Conservation (phyloP, 2,113 vertebrate species). For the Dissostichus mawsoni region DNA sequence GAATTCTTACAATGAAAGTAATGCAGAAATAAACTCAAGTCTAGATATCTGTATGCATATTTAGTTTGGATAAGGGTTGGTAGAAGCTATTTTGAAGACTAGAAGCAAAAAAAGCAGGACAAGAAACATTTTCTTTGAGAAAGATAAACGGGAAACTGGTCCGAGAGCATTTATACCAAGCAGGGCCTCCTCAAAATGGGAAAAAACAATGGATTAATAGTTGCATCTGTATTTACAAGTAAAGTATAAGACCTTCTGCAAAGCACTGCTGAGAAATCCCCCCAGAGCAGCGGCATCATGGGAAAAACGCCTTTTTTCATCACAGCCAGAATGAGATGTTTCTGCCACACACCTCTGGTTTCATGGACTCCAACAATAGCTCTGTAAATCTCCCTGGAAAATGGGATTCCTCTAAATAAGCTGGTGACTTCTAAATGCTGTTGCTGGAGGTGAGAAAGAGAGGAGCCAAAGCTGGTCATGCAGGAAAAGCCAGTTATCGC, state of each 20-base stretch:
- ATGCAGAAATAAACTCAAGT: background rate
- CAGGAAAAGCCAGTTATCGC: background rate
- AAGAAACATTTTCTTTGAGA: background rate
- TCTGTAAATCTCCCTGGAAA: conserved; percentile 60
- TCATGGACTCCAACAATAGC: conserved; percentile 56
- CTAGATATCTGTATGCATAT: background rate
- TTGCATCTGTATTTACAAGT: background rate
- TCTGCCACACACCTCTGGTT: conserved; percentile 47
- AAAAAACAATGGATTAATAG: conserved; percentile 14
- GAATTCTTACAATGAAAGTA: background rate
- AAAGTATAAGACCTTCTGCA: background rate
- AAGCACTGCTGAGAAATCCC: no score
- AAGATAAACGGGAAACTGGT: background rate
- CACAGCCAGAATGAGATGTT: conserved; percentile 27
- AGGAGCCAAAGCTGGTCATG: background rate
- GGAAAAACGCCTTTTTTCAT: conserved; percentile 27
- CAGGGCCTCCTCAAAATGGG: background rate
- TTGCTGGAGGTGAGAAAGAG: background rate
- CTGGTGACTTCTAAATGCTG: conserved; percentile 16
- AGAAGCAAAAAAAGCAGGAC: background rate
- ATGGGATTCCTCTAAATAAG: conserved; percentile 66
- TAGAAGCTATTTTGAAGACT: background rate
- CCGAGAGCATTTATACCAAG: background rate
- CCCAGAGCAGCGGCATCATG: conserved; percentile 17
- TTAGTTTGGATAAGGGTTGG: background rate